Conservation (phyloP, 2,797 vertebrate genomes). For the Pachyuromys duprasi region DNA sequence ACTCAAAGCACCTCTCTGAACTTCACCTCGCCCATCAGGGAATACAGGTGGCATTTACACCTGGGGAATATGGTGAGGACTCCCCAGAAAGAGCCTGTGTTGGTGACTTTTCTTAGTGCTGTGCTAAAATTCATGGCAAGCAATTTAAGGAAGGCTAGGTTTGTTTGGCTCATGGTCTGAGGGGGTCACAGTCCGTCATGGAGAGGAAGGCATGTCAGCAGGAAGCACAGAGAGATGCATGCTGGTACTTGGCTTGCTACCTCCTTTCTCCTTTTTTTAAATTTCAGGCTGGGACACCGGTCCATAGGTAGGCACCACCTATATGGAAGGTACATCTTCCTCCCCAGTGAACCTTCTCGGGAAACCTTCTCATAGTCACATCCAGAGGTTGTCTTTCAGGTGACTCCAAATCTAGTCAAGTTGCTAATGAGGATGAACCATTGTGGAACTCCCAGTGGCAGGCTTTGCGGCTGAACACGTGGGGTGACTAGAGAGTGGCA, state of each 20-base stretch:
- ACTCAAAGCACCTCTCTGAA: slow-evolving; percentile 36
- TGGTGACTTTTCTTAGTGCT: neutral
- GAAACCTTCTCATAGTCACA: neutral
- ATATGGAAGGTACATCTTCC: neutral
- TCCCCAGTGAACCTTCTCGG: neutral
- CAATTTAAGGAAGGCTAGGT: too few species aligned
- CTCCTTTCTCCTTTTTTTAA: too few species aligned
- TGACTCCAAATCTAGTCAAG: neutral
- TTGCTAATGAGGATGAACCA: neutral
- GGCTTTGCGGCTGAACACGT: neutral
- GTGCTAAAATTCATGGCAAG: too few species aligned
- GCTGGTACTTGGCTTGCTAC: neutral
- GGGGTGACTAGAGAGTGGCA: accelerated
- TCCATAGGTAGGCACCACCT: neutral
- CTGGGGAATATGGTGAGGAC: neutral
- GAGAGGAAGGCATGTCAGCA: neutral
- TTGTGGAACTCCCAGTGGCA: accelerated
- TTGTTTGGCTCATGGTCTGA: neutral
- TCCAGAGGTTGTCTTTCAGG: neutral
- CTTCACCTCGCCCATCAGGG: neutral
- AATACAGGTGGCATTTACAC: neutral
- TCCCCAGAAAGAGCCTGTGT: neutral
- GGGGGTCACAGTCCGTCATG: neutral
- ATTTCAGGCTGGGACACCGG: neutral
- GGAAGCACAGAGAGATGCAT: neutral